Conservation (phyloP, 2,797 vertebrate species). For the Eidolon dupreanum region DNA sequence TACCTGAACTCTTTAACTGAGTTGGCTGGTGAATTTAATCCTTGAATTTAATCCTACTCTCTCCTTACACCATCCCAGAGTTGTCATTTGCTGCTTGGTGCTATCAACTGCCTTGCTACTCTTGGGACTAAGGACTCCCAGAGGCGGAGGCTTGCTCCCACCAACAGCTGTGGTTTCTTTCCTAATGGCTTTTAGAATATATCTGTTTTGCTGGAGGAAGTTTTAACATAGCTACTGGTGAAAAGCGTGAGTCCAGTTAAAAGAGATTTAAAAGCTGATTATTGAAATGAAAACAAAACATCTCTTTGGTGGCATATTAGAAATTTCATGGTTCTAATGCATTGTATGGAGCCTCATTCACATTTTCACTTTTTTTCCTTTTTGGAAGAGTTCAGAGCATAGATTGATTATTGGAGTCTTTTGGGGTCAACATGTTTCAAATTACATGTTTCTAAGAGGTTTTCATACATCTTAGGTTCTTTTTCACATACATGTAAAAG, state of each 20-base stretch:
- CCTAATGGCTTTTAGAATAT: not conserved
- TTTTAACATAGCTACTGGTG: not conserved
- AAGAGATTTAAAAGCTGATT: conserved; percentile 33
- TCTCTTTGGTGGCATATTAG: not conserved
- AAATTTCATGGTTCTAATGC: not conserved
- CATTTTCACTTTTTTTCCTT: not conserved
- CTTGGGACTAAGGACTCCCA: not conserved
- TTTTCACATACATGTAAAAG: conserved; percentile 24
- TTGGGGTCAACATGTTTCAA: conserved; percentile 6
- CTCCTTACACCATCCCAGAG: not conserved
- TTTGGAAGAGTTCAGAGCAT: not conserved
- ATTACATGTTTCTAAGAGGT: not conserved
- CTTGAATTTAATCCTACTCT: not conserved
- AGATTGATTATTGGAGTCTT: not conserved
- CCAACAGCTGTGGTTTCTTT: not conserved
- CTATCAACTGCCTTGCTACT: not conserved
- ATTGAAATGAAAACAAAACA: conserved; percentile 34
- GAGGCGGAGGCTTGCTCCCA: not conserved
- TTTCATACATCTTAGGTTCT: not conserved
- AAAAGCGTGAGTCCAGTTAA: conserved; percentile 3
- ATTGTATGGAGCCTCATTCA: conserved; percentile 8
- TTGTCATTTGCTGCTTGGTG: not conserved
- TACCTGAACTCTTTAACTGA: not conserved
- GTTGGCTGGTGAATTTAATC: not conserved
- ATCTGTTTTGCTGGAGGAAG: conserved; percentile 3